These are phyloP conservation scores for Harpalus rufipes DNA, from an alignment of 2,888 invertebrate species.

Conservation along the genomic window DNA sequence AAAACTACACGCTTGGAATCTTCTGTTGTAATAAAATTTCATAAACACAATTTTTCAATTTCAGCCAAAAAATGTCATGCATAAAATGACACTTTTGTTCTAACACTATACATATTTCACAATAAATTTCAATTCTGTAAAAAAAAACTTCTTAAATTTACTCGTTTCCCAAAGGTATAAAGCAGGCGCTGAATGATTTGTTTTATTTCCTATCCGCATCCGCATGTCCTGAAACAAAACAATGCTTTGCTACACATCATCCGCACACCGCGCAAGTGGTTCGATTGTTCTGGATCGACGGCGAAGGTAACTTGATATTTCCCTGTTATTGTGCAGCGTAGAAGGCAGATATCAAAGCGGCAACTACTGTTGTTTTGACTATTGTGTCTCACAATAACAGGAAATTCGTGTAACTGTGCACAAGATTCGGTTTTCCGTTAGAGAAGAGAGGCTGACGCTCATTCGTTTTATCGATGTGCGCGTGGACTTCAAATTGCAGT, in stretches of 20 bases:
- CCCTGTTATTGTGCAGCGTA: conserved; percentile 46
- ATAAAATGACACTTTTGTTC: neutral
- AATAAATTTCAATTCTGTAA: neutral
- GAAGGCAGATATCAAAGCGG: conserved; percentile 21
- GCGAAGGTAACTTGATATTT: conserved; percentile 58
- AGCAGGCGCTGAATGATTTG: conserved; percentile 7
- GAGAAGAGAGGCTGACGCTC: too few species aligned
- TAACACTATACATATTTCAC: neutral
- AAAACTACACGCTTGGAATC: neutral
- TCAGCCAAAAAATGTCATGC: neutral
- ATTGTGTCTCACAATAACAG: conserved; percentile 49
- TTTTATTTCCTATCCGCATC: conserved; percentile 28
- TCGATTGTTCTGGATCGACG: conserved; percentile 50
- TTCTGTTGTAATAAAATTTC: neutral
- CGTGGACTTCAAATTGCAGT: too few species aligned
- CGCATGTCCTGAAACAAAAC: conserved; percentile 34
- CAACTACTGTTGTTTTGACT: conserved; percentile 52
- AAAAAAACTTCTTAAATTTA: neutral
- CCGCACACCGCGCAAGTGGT: conserved; percentile 12
- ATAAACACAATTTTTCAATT: neutral
- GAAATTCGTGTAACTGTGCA: conserved; percentile 53
- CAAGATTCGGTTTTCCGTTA: conserved; percentile 47
- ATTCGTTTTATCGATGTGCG: too few species aligned
- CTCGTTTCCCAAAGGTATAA: neutral
- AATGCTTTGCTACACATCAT: conserved; percentile 12